Percentiles rank a stretch among this genome's conserved stretches.
Evolutionary conservation across 2,113 vertebrate species (phyloP).

Genomic region (Melozone crissalis): DNA sequence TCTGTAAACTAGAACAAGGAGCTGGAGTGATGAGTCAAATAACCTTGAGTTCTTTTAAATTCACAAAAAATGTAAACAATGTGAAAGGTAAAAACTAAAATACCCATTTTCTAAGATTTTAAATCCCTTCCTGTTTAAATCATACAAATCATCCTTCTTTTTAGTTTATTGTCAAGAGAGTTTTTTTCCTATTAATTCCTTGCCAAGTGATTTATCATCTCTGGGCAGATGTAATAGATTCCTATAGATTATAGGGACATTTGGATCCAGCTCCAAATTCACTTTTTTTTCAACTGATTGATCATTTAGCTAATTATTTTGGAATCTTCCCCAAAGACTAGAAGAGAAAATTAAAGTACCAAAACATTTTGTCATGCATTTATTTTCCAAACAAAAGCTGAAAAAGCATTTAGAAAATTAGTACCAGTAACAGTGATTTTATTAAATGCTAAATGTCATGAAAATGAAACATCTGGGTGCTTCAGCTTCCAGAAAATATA

Average conservation of each 20-base stretch:
- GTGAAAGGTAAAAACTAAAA: neutral
- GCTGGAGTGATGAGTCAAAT: neutral
- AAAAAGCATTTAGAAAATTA: conserved; percentile 10
- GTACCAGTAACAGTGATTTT: neutral
- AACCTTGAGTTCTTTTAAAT: neutral
- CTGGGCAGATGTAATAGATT: neutral
- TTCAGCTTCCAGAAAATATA: conserved; percentile 27
- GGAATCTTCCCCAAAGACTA: neutral
- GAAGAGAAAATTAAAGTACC: neutral
- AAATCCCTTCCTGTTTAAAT: neutral
- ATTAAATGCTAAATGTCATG: conserved; percentile 11
- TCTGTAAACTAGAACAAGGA: neutral
- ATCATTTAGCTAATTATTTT: conserved; percentile 1
- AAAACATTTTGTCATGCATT: neutral
- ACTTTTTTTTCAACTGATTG: neutral
- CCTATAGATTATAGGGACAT: neutral
- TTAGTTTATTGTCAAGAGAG: neutral
- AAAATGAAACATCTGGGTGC: neutral
- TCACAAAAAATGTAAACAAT: neutral
- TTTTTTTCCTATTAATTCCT: neutral
- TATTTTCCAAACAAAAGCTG: neutral
- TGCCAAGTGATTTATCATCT: neutral
- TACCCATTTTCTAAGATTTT: neutral
- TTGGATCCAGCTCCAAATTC: neutral
- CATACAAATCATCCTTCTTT: neutral